These are phyloP conservation scores for Lithobates pipiens DNA, from an alignment of 2,797 vertebrate species.

Conservation along the genomic window DNA sequence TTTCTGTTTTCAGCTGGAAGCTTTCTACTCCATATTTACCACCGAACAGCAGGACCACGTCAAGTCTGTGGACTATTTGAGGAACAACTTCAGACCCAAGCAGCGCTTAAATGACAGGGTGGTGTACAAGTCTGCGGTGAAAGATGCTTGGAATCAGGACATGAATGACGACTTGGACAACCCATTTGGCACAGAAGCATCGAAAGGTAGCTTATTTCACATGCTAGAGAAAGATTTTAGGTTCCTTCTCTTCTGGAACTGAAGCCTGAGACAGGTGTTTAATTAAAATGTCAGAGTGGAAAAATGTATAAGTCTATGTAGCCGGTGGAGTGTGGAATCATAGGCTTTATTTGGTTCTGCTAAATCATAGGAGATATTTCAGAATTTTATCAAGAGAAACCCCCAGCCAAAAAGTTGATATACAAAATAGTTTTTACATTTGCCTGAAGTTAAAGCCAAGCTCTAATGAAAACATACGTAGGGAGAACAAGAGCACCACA, in stretches of 20 bases:
- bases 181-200: conserved; percentile 88
- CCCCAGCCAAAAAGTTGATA: background rate
- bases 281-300: conserved; percentile 31
- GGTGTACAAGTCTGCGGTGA: conserved; percentile 91
- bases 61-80: conserved; percentile 95
- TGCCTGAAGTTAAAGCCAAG: too few relatives aligned
- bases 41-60: conserved; percentile 98
- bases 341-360: background rate
- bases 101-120: conserved; percentile 87
- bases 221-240: background rate
- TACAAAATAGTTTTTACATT: too few relatives aligned
- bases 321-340: background rate
- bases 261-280: conserved; percentile 33
- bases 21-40: conserved; percentile 98
- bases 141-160: conserved; percentile 91
- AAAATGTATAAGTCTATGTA: background rate
- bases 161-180: conserved; percentile 82
- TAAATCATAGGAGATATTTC: background rate
- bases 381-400: background rate
- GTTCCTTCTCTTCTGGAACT: background rate
- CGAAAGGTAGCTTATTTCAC: conserved; percentile 84
- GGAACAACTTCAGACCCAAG: conserved; percentile 93
- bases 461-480: too few relatives aligned
- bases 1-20: conserved; percentile 84
- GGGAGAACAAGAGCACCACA: too few relatives aligned